Conservation (phyloP, 2,797 vertebrate genomes). For the Ptychadena robeensis region DNA sequence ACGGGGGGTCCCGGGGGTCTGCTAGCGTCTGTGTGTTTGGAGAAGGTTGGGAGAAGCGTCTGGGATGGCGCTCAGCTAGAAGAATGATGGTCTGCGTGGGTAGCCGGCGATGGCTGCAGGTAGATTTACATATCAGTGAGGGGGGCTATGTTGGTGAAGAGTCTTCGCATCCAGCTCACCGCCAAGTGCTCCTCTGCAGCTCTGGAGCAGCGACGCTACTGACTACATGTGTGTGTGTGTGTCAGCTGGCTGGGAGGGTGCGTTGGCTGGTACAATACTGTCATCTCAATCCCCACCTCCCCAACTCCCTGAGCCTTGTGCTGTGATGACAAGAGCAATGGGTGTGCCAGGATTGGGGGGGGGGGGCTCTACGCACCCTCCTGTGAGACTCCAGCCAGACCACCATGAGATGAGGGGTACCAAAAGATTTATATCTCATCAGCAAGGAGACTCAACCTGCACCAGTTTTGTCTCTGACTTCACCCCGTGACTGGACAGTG, state of each 20-base stretch:
- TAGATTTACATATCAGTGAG: conserved; percentile 81
- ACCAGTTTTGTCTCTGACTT: too few relatives aligned
- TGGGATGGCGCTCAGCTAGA: conserved; percentile 63
- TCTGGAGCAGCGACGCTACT: conserved; percentile 72
- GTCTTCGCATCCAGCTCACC: conserved; percentile 79
- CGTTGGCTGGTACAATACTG: conserved; percentile 68
- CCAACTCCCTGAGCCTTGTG: conserved; percentile 18
- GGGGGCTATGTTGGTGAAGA: conserved; percentile 72
- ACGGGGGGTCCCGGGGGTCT: not conserved
- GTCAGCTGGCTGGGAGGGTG: conserved; percentile 72
- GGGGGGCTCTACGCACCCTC: not conserved
- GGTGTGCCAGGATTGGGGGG: not conserved
- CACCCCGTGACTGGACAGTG: too few relatives aligned
- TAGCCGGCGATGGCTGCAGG: conserved; percentile 74
- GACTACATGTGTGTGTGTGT: conserved; percentile 71
- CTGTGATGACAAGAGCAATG: not conserved
- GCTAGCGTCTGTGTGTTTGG: not conserved
- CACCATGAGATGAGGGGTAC: too few relatives aligned
- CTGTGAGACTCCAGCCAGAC: not conserved
- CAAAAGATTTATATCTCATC: too few relatives aligned
- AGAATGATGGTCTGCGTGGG: conserved; percentile 68
- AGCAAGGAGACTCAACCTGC: too few relatives aligned
- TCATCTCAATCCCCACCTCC: conserved; percentile 73
- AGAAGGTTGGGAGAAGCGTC: conserved; percentile 68
- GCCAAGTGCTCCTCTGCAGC: conserved; percentile 78